Conservation (phyloP, 2,888 invertebrate species). For the Netelia fuscicornis region DNA sequence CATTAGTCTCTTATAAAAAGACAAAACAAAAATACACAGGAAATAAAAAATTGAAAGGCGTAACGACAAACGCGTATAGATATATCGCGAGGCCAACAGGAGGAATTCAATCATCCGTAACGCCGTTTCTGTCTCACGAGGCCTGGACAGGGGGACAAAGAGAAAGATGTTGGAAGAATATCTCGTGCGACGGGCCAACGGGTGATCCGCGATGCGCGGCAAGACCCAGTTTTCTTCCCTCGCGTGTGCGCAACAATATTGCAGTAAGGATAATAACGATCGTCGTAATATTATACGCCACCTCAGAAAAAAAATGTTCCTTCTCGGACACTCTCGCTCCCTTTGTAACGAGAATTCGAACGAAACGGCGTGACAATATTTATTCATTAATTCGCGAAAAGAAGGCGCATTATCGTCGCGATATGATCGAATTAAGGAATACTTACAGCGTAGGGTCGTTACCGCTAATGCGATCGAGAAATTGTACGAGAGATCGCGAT, state of each 20-base stretch:
- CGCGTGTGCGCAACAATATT: constrained; percentile 62
- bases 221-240: not conserved
- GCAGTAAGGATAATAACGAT: constrained; percentile 1
- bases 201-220: constrained; percentile 23
- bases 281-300: too few species aligned
- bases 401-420: too few species aligned
- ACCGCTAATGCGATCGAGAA: not conserved
- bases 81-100: constrained; percentile 40
- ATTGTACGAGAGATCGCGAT: not conserved
- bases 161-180: constrained; percentile 15
- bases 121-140: constrained; percentile 29
- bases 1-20: constrained; percentile 18
- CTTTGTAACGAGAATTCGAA: too few species aligned
- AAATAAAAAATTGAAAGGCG: constrained; percentile 27
- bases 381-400: too few species aligned
- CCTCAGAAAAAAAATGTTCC: too few species aligned
- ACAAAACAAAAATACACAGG: not conserved
- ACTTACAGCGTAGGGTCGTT: not conserved
- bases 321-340: too few species aligned
- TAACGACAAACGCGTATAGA: constrained; percentile 62
- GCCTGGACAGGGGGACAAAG: not conserved
- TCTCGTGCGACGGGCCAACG: constrained; percentile 36
- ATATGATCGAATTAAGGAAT: too few species aligned
- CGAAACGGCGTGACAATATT: too few species aligned
- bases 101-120: constrained; percentile 38